Conservation (phyloP, 2,797 vertebrate species). For the Lagodon rhomboides region DNA sequence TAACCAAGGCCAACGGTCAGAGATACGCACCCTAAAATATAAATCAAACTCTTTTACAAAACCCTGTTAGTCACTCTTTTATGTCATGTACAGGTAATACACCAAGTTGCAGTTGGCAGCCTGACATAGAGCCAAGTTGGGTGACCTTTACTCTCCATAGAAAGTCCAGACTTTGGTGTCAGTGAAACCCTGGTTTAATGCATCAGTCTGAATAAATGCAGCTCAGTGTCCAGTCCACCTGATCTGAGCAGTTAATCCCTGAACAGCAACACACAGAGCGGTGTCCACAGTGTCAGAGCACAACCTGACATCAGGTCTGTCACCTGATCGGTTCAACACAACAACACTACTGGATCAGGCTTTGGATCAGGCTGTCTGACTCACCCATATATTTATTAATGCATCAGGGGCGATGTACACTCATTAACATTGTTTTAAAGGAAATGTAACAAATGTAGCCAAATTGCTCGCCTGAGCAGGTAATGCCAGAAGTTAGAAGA, state of each 20-base stretch:
- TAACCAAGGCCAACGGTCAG: too few relatives aligned
- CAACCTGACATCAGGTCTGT: slow-evolving; percentile 8
- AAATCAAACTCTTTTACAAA: too few relatives aligned
- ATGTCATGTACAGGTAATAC: too few relatives aligned
- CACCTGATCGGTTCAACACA: slow-evolving; percentile 45
- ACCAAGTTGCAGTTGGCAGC: neutral
- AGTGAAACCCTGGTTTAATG: neutral
- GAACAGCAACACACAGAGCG: neutral
- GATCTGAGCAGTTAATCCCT: slow-evolving; percentile 60
- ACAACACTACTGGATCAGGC: slow-evolving; percentile 24
- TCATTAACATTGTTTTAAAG: neutral
- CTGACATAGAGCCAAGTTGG: too few relatives aligned
- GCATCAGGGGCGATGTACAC: neutral
- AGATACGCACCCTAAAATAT: too few relatives aligned
- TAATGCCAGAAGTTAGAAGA: neutral
- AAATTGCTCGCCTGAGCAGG: neutral
- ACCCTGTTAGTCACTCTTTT: too few relatives aligned
- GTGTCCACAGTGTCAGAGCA: slow-evolving; percentile 13
- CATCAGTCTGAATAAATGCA: neutral
- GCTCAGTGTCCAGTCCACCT: neutral
- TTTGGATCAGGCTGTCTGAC: neutral
- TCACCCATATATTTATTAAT: neutral
- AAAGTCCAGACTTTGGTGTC: too few relatives aligned
- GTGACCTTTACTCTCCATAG: too few relatives aligned
- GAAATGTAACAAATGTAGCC: neutral